Evolutionary conservation across 2,797 vertebrate species (phyloP), one percentile per base, ranked within the genome.

Genomic region (Synanceia verrucosa): DNA sequence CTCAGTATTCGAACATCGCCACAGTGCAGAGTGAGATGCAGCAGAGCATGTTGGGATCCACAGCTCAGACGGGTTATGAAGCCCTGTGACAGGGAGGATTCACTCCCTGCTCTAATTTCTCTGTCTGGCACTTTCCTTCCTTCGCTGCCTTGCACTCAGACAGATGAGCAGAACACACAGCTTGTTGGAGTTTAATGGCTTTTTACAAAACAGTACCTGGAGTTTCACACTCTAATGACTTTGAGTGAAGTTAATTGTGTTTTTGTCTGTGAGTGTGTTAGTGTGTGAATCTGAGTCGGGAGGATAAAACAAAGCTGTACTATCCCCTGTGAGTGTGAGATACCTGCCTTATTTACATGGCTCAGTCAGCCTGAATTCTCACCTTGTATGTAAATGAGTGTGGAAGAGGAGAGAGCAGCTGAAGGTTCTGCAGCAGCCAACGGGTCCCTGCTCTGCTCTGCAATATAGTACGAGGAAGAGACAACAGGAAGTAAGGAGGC

Each of bases 151-250:
- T n/a, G 0, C 21, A 8, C 29, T n/a, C 18, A 43, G 4, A 56
- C 10, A 50, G n/a, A 64, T 11, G 11, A 16, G 21, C 51, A 51
- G 10, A 68, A 51, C 59, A 46, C 31, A 33, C 23, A 36, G 16
- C 56, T 51, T 70, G 65, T 52, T 65, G 18, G 18, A 51, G 31
- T 70, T 58, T 69, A 80, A 82, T 82, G 73, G 65, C 47, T 78
- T 88, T 83, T 79, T 66, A 75, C 47, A 65, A 80, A 78, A 46
- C 61, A 48, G 41, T 43, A 71, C 51, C 68, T 65, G 39, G 52
- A 76, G 59, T 70, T 73, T 79, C 62, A 75, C 78, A 82, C 61
- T 79, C 59, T 39, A 65, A 61, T 43, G 65, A 43, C 75, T 77
- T 36, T 57, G 62, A 62, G 51, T n/a, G 3, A 50, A 62, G 68